Evolutionary conservation across 2,888 invertebrate genomes (phyloP).

Genomic region (Mythimna albipuncta): DNA sequence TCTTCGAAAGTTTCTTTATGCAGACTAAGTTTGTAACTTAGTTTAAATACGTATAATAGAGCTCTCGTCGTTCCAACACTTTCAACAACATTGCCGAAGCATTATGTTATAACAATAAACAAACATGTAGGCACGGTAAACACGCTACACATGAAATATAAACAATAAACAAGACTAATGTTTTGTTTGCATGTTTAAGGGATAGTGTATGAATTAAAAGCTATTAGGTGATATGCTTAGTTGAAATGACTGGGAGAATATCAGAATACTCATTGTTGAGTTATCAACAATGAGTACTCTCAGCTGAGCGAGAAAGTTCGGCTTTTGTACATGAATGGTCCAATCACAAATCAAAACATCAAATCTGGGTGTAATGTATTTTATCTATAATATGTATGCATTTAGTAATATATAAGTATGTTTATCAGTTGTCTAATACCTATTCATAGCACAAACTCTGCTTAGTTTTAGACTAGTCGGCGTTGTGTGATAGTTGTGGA

Average conservation of each 20-base stretch:
- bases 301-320: no score
- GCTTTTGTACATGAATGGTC: no score
- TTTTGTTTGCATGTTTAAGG: constrained; percentile 52
- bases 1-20: constrained; percentile 27
- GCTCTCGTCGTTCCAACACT: constrained; percentile 34
- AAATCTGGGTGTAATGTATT: no score
- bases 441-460: no score
- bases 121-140: constrained; percentile 27
- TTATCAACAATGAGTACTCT: no score
- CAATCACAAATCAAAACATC: no score
- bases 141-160: constrained; percentile 43
- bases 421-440: no score
- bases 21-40: constrained; percentile 22
- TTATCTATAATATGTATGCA: no score
- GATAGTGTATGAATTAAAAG: constrained; percentile 40
- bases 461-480: no score
- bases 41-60: constrained; percentile 19
- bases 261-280: no score
- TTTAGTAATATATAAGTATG: no score
- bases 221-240: constrained; percentile 37
- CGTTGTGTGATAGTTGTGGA: no score
- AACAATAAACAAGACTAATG: constrained; percentile 55
- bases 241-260: background rate
- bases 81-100: constrained; percentile 24
- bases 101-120: constrained; percentile 39